Evolutionary conservation across 2,797 vertebrate species (phyloP).

Genomic region (Gallinago solitaria): DNA sequence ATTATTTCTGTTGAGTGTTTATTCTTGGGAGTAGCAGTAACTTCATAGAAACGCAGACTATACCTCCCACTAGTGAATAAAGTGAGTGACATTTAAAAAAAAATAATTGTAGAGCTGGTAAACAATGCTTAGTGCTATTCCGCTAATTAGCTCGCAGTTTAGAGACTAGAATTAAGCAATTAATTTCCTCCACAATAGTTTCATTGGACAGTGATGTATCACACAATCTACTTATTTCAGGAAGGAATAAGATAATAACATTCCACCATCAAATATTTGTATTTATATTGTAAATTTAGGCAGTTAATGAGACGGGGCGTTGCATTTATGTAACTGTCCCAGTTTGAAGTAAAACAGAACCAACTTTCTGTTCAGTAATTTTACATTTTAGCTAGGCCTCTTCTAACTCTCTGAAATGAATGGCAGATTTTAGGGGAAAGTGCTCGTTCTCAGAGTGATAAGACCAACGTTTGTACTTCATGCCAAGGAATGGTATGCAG

Average conservation of each 20-base stretch:
- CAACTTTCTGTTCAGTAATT: too few relatives aligned
- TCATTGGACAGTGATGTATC: background rate
- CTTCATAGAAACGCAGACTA: background rate
- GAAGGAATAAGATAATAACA: background rate
- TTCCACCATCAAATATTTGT: background rate
- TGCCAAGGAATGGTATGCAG: too few relatives aligned
- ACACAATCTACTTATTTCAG: background rate
- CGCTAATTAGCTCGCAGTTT: constrained; percentile 4
- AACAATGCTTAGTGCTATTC: background rate
- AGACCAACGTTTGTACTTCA: too few relatives aligned
- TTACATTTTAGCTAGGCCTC: too few relatives aligned
- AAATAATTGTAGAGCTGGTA: background rate
- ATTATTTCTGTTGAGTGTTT: background rate
- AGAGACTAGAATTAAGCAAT: constrained; percentile 27
- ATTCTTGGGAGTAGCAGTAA: background rate
- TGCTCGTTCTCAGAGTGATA: too few relatives aligned
- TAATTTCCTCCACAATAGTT: constrained; percentile 5
- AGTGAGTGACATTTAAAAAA: background rate
- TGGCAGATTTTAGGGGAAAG: too few relatives aligned
- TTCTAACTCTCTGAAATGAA: too few relatives aligned
- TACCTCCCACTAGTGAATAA: background rate
- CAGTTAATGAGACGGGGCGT: background rate
- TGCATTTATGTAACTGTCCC: background rate
- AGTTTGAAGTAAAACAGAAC: too few relatives aligned
- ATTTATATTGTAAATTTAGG: background rate